Percentiles rank a stretch among this genome's conserved stretches.
phyloP scores from a whole-genome alignment of 2,888 invertebrate genomes.

The Drosophila anceps region DNA sequence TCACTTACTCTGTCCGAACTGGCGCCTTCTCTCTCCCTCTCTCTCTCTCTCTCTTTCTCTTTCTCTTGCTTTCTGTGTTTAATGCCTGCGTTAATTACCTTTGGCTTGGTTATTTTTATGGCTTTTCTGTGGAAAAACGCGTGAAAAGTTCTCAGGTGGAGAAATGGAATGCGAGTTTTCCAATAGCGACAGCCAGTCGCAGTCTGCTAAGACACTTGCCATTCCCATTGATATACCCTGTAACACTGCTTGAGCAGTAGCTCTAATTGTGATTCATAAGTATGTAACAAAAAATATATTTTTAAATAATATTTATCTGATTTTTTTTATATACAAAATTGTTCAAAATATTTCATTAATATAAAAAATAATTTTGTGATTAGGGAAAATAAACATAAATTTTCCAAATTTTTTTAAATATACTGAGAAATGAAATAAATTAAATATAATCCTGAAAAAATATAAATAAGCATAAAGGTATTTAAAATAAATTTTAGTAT shows the following conservation, averaged over 20 bases:
- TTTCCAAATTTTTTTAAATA: too few species aligned
- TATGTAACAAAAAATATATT: too few species aligned
- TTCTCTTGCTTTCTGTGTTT: conserved; percentile 31
- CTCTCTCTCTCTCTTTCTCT: not conserved
- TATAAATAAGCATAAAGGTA: too few species aligned
- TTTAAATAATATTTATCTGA: too few species aligned
- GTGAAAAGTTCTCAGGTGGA: conserved; percentile 71
- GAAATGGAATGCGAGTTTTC: conserved; percentile 43
- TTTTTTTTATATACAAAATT: too few species aligned
- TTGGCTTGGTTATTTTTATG: conserved; percentile 59
- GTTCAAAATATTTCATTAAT: too few species aligned
- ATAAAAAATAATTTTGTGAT: too few species aligned
- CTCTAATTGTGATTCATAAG: not conserved
- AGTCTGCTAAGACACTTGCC: conserved; percentile 1
- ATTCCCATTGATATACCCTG: conserved; percentile 30
- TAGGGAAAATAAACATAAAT: too few species aligned
- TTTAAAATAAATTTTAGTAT: too few species aligned
- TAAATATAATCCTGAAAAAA: too few species aligned
- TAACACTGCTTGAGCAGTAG: not conserved
- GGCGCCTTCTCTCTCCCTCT: conserved; percentile 32
- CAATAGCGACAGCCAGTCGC: conserved; percentile 21
- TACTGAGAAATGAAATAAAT: too few species aligned
- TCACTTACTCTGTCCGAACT: not conserved
- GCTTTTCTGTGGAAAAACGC: conserved; percentile 70
- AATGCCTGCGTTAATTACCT: conserved; percentile 74